Evolutionary conservation across 2,797 vertebrate genomes (phyloP), one percentile per base, ranked within the genome.

Genomic region (Poliocrania exsul): DNA sequence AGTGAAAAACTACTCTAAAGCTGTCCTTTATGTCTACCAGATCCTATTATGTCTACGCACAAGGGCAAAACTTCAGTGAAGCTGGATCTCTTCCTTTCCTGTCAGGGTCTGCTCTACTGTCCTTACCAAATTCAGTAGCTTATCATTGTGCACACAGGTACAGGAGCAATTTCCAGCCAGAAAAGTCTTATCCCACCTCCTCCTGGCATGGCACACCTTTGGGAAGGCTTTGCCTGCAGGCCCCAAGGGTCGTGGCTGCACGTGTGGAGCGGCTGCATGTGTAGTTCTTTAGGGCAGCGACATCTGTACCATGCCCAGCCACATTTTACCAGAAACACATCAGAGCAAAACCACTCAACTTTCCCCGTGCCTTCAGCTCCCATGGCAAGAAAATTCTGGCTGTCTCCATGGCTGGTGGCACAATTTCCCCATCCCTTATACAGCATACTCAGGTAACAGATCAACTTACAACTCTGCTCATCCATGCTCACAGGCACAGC

Each of bases 111-210:
- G 77, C 88, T 65, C 7, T 50, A 24, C 57, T n/a, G 47, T 17
- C 17, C 53, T 40, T 79, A 58, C 92, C 33, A n/a, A 82, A 69
- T 92, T 84, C 12, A 58, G 66, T 79, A 38, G 7, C 3, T 69
- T 51, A 62, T 47, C 84, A 46, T 51, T 29, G 61, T 10, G 15
- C 49, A 69, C 51, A 66, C 35, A 38, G 5, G 46, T 10, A 38
- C 38, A 66, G 88, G 50, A 80, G 90, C 7, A 60, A 67, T 75
- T 94, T 94, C 96, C 93, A 94, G 88, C 94, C 61, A 67, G 57
- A 69, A 90, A 80, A 72, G 65, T 72, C 54, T 21, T 26, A 95
- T 74, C 82, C 47, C 61, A 57, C 61, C 50, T 82, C 46, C 50
- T 51, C 25, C 74, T 37, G 62, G 53, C 74, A 88, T 0, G n/a